Percentiles rank a stretch among this genome's conserved stretches.
Conservation (phyloP, 2,797 vertebrate genomes). For the Aldrovandia affinis region DNA sequence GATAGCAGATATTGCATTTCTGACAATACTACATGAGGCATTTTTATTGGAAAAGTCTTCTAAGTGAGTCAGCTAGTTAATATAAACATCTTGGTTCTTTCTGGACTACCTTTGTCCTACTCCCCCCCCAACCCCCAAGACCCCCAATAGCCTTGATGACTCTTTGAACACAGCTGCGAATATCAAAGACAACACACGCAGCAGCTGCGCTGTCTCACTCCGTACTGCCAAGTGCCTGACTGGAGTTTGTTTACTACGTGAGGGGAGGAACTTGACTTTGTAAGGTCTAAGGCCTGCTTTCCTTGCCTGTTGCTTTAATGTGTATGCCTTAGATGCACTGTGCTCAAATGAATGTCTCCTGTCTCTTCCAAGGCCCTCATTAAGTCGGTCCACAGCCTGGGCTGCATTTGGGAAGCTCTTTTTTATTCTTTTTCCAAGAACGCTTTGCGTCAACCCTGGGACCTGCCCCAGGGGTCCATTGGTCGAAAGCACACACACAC, state of each 20-base stretch:
- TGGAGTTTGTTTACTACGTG: constrained; percentile 29
- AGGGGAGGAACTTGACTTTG: constrained; percentile 26
- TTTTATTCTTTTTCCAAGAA: not conserved
- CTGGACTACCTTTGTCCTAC: not conserved
- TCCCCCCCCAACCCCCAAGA: too few species aligned
- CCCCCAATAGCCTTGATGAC: not conserved
- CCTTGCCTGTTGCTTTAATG: too few species aligned
- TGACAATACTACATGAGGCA: not conserved
- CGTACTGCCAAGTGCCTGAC: constrained; percentile 25
- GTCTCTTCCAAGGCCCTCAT: not conserved
- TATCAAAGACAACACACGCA: constrained; percentile 45
- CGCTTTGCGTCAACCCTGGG: too few species aligned
- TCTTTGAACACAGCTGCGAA: constrained; percentile 45
- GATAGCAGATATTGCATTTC: too few species aligned
- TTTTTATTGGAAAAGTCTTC: not conserved
- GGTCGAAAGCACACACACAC: too few species aligned
- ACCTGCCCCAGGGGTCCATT: too few species aligned
- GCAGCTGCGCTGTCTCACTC: constrained; percentile 48
- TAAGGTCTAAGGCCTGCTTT: not conserved
- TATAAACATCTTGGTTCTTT: not conserved
- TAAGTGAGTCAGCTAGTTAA: not conserved
- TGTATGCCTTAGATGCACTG: not conserved
- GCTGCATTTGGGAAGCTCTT: not conserved
- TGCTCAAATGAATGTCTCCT: not conserved
- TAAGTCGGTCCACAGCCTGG: not conserved